Percentiles rank a stretch among this genome's conserved stretches.
Evolutionary conservation across 2,113 vertebrate genomes (phyloP).

Genomic region (Todiramphus chloris): DNA sequence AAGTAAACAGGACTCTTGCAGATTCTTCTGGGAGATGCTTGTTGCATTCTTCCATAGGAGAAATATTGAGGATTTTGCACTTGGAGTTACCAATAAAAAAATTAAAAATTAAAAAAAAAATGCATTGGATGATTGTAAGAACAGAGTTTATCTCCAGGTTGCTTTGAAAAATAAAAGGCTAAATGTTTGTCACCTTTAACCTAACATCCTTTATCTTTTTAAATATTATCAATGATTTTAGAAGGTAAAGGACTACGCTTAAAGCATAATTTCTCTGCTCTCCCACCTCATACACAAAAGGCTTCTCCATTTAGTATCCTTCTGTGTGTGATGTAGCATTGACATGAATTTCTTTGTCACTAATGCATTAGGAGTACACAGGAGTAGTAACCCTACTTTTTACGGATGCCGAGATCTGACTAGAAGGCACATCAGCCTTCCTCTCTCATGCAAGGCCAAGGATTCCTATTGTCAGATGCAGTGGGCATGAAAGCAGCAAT

Average conservation of each 20-base stretch:
- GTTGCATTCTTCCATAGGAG: background rate
- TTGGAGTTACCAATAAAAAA: background rate
- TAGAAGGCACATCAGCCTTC: conserved; percentile 65
- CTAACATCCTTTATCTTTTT: background rate
- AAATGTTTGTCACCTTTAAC: background rate
- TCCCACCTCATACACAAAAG: background rate
- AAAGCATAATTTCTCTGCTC: conserved; percentile 17
- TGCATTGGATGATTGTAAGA: background rate
- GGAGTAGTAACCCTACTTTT: conserved; percentile 53
- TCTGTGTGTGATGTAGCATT: conserved; percentile 8
- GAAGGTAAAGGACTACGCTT: background rate
- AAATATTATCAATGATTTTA: background rate
- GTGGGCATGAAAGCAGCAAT: conserved; percentile 88
- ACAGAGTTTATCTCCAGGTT: background rate
- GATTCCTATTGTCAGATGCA: conserved; percentile 84
- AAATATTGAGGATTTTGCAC: background rate
- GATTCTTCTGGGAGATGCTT: background rate
- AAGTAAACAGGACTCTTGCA: background rate
- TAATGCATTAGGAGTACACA: conserved; percentile 56
- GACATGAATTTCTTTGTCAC: conserved; percentile 65
- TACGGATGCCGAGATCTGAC: conserved; percentile 68
- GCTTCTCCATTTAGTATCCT: conserved; percentile 25
- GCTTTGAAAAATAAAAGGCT: background rate
- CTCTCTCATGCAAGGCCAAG: conserved; percentile 65
- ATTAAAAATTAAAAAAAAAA: no score